Conservation (phyloP, 2,797 vertebrate genomes). For the Hippopotamyrus pictus region DNA sequence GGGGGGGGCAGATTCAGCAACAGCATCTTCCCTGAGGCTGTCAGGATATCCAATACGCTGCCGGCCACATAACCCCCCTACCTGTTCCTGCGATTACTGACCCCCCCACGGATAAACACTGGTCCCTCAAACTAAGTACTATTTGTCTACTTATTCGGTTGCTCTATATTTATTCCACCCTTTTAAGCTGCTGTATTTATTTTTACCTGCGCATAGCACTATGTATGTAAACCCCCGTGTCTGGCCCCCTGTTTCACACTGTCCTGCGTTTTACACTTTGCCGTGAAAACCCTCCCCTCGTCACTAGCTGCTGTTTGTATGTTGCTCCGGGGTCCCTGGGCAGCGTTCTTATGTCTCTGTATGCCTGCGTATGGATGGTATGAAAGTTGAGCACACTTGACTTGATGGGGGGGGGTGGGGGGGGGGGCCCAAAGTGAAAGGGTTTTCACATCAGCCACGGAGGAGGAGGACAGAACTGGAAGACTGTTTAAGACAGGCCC, state of each 20-base stretch:
- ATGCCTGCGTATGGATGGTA: not conserved
- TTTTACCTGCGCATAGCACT: not conserved
- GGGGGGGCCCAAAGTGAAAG: not conserved
- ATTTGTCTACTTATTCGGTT: not conserved
- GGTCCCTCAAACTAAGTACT: not conserved
- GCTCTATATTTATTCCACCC: not conserved
- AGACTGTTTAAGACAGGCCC: not conserved
- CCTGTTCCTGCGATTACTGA: not conserved
- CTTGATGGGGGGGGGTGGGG: not conserved
- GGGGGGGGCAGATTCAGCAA: not conserved
- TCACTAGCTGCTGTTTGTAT: not conserved
- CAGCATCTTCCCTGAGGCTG: not conserved
- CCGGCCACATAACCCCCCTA: not conserved
- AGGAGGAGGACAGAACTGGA: not conserved
- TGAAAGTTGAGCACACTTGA: not conserved
- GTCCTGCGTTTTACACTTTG: not conserved
- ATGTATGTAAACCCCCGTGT: not conserved
- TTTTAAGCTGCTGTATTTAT: not conserved
- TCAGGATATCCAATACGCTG: not conserved
- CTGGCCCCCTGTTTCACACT: not conserved
- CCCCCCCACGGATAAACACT: not conserved
- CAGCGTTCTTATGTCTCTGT: not conserved
- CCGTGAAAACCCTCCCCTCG: not conserved
- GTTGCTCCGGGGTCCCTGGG: not conserved
- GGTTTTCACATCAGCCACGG: not conserved